Conservation (phyloP, 2,113 vertebrate species). For the Litocranius walleri region DNA sequence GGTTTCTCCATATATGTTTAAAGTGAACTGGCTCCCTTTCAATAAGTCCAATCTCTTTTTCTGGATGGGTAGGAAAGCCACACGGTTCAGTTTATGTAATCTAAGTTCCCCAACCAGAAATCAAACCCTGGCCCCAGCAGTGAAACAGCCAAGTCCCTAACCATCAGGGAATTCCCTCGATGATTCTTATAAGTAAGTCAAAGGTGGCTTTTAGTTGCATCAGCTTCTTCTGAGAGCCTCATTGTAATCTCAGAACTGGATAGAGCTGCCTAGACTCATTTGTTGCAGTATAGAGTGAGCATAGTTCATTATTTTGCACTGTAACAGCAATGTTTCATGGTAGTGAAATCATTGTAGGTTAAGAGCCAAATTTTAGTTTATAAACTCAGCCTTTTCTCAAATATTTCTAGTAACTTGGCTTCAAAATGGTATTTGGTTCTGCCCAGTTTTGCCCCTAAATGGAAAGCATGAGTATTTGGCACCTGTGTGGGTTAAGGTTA, state of each 20-base stretch:
- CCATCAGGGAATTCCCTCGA: not conserved
- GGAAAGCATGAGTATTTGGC: not conserved
- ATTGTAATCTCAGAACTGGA: not conserved
- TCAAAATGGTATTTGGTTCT: not conserved
- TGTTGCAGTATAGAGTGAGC: not conserved
- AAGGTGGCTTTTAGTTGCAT: not conserved
- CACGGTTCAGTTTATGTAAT: not conserved
- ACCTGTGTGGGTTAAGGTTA: not conserved
- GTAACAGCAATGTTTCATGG: not conserved
- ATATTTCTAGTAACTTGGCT: slow-evolving; percentile 19
- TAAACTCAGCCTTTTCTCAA: slow-evolving; percentile 2
- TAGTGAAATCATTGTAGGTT: not conserved
- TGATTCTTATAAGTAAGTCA: not conserved
- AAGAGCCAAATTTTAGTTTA: not conserved
- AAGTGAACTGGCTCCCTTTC: not conserved
- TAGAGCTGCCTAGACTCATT: not conserved
- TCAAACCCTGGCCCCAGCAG: not conserved
- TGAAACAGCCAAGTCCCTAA: not conserved
- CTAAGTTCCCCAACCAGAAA: not conserved
- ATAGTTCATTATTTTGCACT: not conserved
- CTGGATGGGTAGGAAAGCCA: not conserved
- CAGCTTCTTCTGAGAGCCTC: not conserved
- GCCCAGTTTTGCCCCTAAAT: not conserved
- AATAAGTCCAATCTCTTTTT: not conserved
- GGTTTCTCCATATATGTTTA: not conserved